Conservation (phyloP, 2,113 vertebrate genomes). For the Elachura formosa region DNA sequence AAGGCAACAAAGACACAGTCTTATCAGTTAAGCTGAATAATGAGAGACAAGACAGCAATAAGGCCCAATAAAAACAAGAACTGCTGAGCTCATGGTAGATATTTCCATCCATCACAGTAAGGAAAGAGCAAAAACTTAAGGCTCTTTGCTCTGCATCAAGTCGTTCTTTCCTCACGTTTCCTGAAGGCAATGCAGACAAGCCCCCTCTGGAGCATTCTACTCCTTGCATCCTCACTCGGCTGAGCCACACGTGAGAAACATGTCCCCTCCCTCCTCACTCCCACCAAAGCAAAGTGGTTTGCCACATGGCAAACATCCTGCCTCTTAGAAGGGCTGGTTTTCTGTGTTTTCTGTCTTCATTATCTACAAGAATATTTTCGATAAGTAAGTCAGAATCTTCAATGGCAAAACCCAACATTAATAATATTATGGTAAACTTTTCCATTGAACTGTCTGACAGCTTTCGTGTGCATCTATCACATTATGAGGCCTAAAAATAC, state of each 20-base stretch:
- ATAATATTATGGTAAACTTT: neutral
- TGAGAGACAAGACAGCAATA: neutral
- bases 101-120: neutral
- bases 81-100: neutral
- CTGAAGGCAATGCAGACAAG: neutral
- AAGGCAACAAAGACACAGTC: constrained; percentile 11
- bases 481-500: neutral
- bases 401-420: neutral
- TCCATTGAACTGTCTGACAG: neutral
- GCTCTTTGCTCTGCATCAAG: neutral
- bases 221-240: neutral
- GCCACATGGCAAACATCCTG: neutral
- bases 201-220: neutral
- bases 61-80: neutral
- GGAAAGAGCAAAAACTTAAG: neutral
- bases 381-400: neutral
- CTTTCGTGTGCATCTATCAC: neutral
- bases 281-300: neutral
- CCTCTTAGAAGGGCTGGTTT: neutral
- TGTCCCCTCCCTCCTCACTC: neutral
- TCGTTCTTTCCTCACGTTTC: neutral
- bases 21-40: constrained; percentile 47
- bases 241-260: neutral
- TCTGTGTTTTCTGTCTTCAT: neutral
- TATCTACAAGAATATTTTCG: neutral